Base-by-base conservation (phyloP, 2,888 invertebrate genomes). In the Dastarcus helophoroides region DNA sequence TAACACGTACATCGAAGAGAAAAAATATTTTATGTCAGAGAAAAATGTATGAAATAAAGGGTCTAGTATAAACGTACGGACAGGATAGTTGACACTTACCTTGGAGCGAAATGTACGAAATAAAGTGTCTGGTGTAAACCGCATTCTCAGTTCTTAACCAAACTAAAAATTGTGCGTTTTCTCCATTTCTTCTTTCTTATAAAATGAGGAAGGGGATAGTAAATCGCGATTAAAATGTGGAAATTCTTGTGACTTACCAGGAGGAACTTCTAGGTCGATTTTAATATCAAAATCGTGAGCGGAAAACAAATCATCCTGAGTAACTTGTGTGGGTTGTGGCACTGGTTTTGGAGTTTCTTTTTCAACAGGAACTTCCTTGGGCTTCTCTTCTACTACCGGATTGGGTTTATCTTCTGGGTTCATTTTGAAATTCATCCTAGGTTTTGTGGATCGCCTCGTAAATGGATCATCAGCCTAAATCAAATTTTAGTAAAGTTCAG, bases 231-330 rank as follows among this genome's bases (percentile, higher is more conserved):
- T 19, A 19, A n/a, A 7, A 19, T 7, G 19, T 17, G 6, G 10
- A 24, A 17, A 22, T 41, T n/a, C n/a, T n/a, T n/a, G n/a, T n/a
- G n/a, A 70, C 73, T 69, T 56, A 84, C 84, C 79, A 42, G 82
- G 76, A 29, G 86, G 80, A 46, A 86, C 77, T 61, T 88, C 88
- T 33, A 90, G 61, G 57, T 95, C 93, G 41, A 97, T 91, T 58
- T 80, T 85, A 48, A 93, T 89, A 51, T 97, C 95, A 63, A 97
- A 95, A 63, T 97, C 89, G 57, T 97, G 97, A 15, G 67, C 67
- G 14, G 65, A 65, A 44, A 67, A 67, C 16, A 68, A 50, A 42
- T 72, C 71, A 32, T 69, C 68, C 14, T 62, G 51, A 31, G 59
- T 56, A 28, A 64, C 65, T 43, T 67, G 65, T 5, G 56, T 49